These are phyloP conservation scores for Monochamus alternatus DNA, from an alignment of 2,888 invertebrate species.

Conservation along the genomic window DNA sequence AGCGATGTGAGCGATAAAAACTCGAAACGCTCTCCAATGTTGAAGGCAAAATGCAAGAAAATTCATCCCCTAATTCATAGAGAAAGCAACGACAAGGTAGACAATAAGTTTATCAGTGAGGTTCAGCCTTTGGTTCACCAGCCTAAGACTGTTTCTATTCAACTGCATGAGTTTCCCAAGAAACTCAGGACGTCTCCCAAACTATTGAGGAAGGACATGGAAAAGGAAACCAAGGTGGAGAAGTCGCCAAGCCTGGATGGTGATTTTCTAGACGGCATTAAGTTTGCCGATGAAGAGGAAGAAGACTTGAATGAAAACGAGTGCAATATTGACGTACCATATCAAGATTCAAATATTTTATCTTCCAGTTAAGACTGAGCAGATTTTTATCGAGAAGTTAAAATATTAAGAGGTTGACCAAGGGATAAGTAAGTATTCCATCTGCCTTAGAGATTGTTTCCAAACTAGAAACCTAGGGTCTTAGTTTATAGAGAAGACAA, in stretches of 20 bases:
- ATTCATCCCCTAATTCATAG: constrained; percentile 58
- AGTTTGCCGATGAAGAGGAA: constrained; percentile 81
- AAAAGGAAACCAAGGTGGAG: constrained; percentile 79
- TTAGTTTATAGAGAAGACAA: background rate
- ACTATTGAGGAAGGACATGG: constrained; percentile 65
- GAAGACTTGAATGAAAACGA: constrained; percentile 63
- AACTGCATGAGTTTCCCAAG: constrained; percentile 63
- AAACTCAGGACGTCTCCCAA: constrained; percentile 47
- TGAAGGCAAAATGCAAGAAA: constrained; percentile 57
- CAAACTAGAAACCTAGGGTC: background rate
- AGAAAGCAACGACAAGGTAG: constrained; percentile 24
- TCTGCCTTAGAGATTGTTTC: background rate
- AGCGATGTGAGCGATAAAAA: constrained; percentile 57
- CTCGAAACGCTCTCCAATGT: constrained; percentile 56
- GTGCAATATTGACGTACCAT: constrained; percentile 68
- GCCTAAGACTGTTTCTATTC: constrained; percentile 57
- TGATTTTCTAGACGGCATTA: constrained; percentile 78
- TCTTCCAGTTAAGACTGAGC: constrained; percentile 65
- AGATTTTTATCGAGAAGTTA: constrained; percentile 45
- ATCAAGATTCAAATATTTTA: constrained; percentile 69
- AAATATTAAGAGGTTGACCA: constrained; percentile 21
- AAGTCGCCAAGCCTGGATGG: constrained; percentile 78
- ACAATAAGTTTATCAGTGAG: constrained; percentile 53
- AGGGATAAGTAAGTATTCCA: background rate
- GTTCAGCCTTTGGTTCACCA: constrained; percentile 56